A percentile compares a stretch with the other conserved stretches of the same genome.
phyloP scores from a whole-genome alignment of 2,113 vertebrate species.

The Chaetodon auriga region DNA sequence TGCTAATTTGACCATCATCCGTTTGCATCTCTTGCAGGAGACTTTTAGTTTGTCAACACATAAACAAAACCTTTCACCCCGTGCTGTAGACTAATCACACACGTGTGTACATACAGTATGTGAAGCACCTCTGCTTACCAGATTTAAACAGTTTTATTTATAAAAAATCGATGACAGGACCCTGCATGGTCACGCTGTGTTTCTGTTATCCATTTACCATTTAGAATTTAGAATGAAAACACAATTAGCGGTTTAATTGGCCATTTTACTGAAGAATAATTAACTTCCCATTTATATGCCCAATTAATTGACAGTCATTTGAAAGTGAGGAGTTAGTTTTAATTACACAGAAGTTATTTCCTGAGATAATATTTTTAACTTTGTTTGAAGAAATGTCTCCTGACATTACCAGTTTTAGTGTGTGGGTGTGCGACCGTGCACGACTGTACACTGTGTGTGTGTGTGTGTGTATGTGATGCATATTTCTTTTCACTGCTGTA shows the following conservation, averaged over 20 bases:
- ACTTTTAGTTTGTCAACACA: neutral
- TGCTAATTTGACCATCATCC: neutral
- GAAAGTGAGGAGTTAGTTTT: constrained; percentile 87
- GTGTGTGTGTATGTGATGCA: neutral
- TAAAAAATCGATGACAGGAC: constrained; percentile 45
- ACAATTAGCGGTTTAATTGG: constrained; percentile 98
- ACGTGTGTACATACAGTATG: neutral
- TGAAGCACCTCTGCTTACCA: neutral
- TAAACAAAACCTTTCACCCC: neutral
- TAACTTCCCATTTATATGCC: constrained; percentile 96
- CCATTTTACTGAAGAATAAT: constrained; percentile 97
- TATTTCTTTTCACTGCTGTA: neutral
- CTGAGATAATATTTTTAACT: constrained; percentile 66
- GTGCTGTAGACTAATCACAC: neutral
- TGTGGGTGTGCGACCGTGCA: neutral
- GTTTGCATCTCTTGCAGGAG: neutral
- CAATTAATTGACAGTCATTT: constrained; percentile 98
- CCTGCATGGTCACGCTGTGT: constrained; percentile 84
- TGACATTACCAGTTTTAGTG: constrained; percentile 32
- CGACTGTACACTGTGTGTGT: neutral
- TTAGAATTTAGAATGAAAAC: constrained; percentile 96
- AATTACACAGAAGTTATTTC: constrained; percentile 86
- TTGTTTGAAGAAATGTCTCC: constrained; percentile 51
- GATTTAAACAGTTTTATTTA: neutral
- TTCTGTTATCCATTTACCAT: constrained; percentile 94